A percentile compares a stretch with the other conserved stretches of the same genome.
Evolutionary conservation across 2,113 vertebrate genomes (phyloP).

Genomic region (Dasyprocta punctata): DNA sequence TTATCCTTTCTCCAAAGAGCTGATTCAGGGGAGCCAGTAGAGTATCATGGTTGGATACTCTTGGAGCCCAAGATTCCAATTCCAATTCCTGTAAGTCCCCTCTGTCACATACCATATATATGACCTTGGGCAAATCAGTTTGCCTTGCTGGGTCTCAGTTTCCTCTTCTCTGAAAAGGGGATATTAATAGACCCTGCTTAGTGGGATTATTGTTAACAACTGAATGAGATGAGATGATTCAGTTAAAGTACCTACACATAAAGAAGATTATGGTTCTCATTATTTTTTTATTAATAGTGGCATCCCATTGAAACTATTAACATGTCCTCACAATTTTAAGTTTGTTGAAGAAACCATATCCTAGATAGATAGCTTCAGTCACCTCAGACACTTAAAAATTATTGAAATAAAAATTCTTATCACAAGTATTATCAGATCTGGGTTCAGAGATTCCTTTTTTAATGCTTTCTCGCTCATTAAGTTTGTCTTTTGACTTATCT

Average conservation of each 20-base stretch:
- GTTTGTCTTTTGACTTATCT: background rate
- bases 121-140: background rate
- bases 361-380: background rate
- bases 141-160: background rate
- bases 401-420: background rate
- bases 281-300: background rate
- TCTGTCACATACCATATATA: background rate
- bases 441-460: background rate
- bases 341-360: background rate
- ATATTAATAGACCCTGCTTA: background rate
- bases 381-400: background rate
- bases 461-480: background rate
- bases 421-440: background rate
- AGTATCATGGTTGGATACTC: background rate
- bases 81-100: background rate
- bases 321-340: background rate
- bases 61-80: background rate
- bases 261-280: background rate
- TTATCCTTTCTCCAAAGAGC: background rate
- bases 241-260: background rate
- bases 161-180: background rate
- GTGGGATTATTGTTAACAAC: background rate
- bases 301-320: background rate
- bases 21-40: background rate
- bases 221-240: background rate